Conservation (phyloP, 23 tunicate species). For the Halocynthia roretzi region DNA sequence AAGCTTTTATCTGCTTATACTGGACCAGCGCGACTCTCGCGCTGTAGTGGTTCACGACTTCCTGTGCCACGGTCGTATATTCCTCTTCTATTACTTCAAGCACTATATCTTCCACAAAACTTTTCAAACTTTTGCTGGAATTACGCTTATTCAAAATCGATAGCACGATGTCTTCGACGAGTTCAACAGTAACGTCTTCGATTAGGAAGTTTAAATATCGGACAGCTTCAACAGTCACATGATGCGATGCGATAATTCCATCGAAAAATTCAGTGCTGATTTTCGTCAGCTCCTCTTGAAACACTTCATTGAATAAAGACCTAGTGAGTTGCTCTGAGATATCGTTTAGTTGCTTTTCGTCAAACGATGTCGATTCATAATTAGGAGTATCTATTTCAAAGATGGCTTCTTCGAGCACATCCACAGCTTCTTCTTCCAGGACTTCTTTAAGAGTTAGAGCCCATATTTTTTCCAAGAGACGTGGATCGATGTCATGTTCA, state of each 20-base stretch:
- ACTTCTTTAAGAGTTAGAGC: too few species aligned
- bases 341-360: too few species aligned
- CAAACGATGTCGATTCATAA: too few species aligned
- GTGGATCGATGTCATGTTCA: too few species aligned
- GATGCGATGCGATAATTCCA: neutral
- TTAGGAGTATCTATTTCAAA: too few species aligned
- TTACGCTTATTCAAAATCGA: neutral
- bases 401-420: too few species aligned
- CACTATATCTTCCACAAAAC: neutral
- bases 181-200: neutral
- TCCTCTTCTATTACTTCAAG: conserved; percentile 2
- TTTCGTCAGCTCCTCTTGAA: neutral
- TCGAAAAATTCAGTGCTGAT: neutral
- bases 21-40: conserved; percentile 8
- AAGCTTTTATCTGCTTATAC: conserved; percentile 4
- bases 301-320: neutral
- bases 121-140: neutral
- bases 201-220: neutral
- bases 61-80: neutral
- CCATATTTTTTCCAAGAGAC: too few species aligned
- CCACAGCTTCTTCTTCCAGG: too few species aligned
- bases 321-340: too few species aligned
- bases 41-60: neutral
- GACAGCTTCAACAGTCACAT: neutral
- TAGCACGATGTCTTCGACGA: neutral